Conservation (phyloP, 2,888 invertebrate species). For the Pterostichus niger region DNA sequence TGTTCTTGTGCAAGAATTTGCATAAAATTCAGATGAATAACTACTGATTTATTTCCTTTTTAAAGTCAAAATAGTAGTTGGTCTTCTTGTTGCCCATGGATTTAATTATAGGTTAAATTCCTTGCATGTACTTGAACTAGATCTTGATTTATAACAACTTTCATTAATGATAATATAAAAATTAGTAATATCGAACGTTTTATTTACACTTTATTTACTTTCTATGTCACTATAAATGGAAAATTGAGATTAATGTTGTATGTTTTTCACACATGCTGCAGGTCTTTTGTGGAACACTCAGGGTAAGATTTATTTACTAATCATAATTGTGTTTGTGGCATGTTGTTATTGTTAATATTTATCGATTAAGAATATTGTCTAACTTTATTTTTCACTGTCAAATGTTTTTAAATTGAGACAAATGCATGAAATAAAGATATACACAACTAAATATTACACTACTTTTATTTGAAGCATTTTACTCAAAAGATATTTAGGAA, state of each 20-base stretch:
- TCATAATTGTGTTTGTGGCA: not conserved
- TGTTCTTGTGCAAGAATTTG: conserved; percentile 37
- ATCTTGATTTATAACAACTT: conserved; percentile 46
- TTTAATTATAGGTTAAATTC: conserved; percentile 34
- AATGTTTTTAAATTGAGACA: too few relatives aligned
- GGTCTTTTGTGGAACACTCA: conserved; percentile 79
- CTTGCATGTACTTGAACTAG: conserved; percentile 42
- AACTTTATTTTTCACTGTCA: too few relatives aligned
- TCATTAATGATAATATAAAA: conserved; percentile 40
- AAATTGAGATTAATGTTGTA: conserved; percentile 29
- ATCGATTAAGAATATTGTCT: too few relatives aligned
- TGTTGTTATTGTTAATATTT: not conserved
- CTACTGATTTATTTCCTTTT: conserved; percentile 38
- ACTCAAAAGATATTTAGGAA: too few relatives aligned
- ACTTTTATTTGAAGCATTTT: too few relatives aligned
- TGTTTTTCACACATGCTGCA: conserved; percentile 74
- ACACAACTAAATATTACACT: too few relatives aligned
- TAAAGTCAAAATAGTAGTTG: not conserved
- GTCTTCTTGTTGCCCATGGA: not conserved
- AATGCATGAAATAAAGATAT: too few relatives aligned
- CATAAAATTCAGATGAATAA: conserved; percentile 54
- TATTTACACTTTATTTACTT: conserved; percentile 42
- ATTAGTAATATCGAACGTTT: conserved; percentile 32
- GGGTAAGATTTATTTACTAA: conserved; percentile 73
- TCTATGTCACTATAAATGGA: conserved; percentile 24